Conservation (phyloP, 1,140 invertebrate genomes). For the Helicoverpa armigera region DNA sequence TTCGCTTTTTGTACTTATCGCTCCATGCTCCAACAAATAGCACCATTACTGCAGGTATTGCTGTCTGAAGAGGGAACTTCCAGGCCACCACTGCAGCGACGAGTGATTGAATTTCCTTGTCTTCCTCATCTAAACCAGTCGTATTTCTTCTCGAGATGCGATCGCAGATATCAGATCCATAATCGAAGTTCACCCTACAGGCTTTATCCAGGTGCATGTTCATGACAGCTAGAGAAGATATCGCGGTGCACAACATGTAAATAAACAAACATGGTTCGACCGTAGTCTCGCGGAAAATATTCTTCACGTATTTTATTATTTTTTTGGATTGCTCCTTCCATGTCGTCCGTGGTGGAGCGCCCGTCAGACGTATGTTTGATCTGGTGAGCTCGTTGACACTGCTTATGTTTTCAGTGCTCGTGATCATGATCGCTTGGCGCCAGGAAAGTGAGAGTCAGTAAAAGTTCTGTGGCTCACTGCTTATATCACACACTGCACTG, state of each 20-base stretch:
- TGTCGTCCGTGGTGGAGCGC: conserved; percentile 58
- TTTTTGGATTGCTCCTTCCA: conserved; percentile 75
- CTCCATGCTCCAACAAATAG: conserved; percentile 90
- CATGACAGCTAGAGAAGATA: conserved; percentile 79
- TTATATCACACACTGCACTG: conserved; percentile 68
- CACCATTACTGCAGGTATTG: conserved; percentile 88
- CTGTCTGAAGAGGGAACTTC: conserved; percentile 84
- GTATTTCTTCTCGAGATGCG: conserved; percentile 85
- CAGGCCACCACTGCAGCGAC: conserved; percentile 87
- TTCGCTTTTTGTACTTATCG: conserved; percentile 89
- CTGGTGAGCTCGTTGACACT: conserved; percentile 73
- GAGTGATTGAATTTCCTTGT: conserved; percentile 87
- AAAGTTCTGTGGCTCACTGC: conserved; percentile 61
- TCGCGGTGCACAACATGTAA: conserved; percentile 79
- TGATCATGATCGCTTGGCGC: conserved; percentile 68
- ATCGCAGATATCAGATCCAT: conserved; percentile 87
- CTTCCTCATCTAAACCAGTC: conserved; percentile 78
- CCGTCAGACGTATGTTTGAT: conserved; percentile 75
- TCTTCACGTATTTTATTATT: conserved; percentile 71
- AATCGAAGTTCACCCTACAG: conserved; percentile 88
- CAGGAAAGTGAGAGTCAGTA: conserved; percentile 76
- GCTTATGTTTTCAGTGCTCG: conserved; percentile 67
- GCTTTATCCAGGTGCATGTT: conserved; percentile 86
- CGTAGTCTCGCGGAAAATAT: conserved; percentile 72
- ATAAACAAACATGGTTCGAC: conserved; percentile 82